Conservation (phyloP, 2,113 vertebrate species). For the Anarhynchus alexandrinus region DNA sequence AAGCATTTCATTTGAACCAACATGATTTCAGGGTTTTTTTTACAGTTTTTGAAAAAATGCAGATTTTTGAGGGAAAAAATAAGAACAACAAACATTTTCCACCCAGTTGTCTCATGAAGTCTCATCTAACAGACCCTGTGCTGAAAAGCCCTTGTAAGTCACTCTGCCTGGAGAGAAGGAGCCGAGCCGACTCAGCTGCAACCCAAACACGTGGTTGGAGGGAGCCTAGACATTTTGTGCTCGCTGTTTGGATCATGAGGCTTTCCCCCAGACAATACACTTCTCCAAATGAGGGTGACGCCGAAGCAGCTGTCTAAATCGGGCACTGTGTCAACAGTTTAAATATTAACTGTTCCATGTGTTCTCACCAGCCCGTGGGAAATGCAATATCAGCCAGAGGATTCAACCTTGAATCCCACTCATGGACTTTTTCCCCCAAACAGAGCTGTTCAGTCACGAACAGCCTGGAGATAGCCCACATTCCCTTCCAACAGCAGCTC, state of each 20-base stretch:
- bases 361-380: neutral
- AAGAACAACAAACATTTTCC: neutral
- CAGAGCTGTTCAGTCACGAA: neutral
- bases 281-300: neutral
- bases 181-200: accelerated
- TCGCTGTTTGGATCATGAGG: neutral
- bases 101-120: neutral
- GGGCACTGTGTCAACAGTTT: conserved; percentile 3
- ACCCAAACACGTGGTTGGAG: neutral
- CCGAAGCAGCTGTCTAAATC: conserved; percentile 1
- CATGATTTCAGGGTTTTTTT: neutral
- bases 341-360: neutral
- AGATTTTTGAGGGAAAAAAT: neutral
- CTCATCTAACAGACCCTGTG: neutral
- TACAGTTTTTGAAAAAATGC: neutral
- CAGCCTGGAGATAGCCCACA: neutral
- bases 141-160: neutral
- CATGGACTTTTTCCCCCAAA: neutral
- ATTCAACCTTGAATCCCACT: neutral
- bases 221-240: neutral
- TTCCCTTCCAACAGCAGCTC: neutral
- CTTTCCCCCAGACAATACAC: neutral
- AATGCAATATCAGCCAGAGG: neutral
- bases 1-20: neutral
- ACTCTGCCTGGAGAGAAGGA: neutral